A percentile compares a stretch with the other conserved stretches of the same genome.
phyloP scores from a whole-genome alignment of 2,113 vertebrate species.

The Cyanistes caeruleus region DNA sequence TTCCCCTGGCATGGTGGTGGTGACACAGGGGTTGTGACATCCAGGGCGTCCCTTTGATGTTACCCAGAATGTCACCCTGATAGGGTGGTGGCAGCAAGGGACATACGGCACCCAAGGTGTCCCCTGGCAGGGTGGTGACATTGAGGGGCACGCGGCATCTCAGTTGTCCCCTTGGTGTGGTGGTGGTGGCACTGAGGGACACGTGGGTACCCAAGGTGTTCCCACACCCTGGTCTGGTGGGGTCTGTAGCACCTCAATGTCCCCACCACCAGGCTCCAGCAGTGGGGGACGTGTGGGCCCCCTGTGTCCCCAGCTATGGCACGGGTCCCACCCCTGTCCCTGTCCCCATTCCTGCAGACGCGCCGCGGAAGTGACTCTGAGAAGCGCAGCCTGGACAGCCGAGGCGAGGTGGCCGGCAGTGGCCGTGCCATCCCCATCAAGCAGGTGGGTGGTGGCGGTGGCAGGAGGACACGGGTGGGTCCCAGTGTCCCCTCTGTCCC shows the following conservation, averaged over 20 bases:
- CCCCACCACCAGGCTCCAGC: neutral
- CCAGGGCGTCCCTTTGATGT: neutral
- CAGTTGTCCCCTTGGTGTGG: fast-evolving
- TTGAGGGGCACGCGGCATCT: too few relatives aligned
- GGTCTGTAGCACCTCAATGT: too few relatives aligned
- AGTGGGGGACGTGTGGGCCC: fast-evolving
- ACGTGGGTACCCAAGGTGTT: too few relatives aligned
- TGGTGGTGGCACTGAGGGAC: neutral
- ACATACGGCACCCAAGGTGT: neutral
- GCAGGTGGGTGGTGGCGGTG: constrained; percentile 73
- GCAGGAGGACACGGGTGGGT: fast-evolving
- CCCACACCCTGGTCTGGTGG: neutral
- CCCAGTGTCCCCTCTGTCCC: neutral
- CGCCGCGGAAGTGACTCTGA: constrained; percentile 91
- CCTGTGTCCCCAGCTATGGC: neutral
- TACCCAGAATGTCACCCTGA: fast-evolving
- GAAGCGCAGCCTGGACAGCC: constrained; percentile 84
- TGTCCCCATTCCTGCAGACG: constrained; percentile 68
- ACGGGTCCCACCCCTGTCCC: neutral
- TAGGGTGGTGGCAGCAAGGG: neutral
- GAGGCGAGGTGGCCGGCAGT: constrained; percentile 80
- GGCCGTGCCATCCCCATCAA: constrained; percentile 87
- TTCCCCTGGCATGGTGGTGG: fast-evolving
- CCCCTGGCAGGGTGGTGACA: too few relatives aligned
- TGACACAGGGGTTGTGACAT: neutral